A percentile compares a stretch with the other conserved stretches of the same genome.
Evolutionary conservation across 2,888 invertebrate species (phyloP).

Genomic region (Parthenolecanium corni): DNA sequence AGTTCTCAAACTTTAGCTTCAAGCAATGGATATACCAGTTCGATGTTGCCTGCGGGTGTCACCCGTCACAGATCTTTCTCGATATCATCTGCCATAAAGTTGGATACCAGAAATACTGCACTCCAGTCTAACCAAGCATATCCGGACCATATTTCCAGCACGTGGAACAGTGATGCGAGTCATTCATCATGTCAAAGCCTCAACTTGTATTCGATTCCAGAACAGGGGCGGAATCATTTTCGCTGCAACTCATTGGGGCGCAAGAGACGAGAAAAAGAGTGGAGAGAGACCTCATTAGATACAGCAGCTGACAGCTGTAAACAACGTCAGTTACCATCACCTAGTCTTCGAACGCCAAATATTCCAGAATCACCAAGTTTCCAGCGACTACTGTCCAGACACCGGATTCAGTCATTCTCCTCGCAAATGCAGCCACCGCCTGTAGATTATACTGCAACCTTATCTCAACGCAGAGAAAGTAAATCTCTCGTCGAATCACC

Average conservation of each 20-base stretch:
- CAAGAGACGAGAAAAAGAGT: conserved; percentile 47
- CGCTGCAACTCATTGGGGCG: conserved; percentile 30
- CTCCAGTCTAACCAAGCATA: conserved; percentile 39
- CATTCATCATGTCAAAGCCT: conserved; percentile 17
- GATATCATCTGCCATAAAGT: not conserved
- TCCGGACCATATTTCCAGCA: conserved; percentile 42
- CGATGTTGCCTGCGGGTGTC: not conserved
- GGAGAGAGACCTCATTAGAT: conserved; percentile 58
- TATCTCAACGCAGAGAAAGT: not conserved
- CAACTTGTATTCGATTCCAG: conserved; percentile 12
- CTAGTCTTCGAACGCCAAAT: conserved; percentile 9
- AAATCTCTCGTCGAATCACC: conserved; percentile 21
- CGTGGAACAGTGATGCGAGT: conserved; percentile 44
- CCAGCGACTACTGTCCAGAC: conserved; percentile 6
- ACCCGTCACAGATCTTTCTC: not conserved
- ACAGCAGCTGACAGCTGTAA: conserved; percentile 39
- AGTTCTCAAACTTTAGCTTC: conserved; percentile 8
- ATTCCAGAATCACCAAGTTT: not conserved
- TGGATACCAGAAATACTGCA: conserved; percentile 27
- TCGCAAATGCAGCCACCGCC: conserved; percentile 32
- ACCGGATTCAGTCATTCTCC: conserved; percentile 36
- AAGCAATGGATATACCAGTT: not conserved
- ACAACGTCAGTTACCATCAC: conserved; percentile 17
- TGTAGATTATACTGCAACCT: conserved; percentile 4
- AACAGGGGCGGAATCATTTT: conserved; percentile 13